Percentiles rank a stretch among this genome's conserved stretches.
Conservation (phyloP, 2,113 vertebrate species). For the Forbesichthys papilliferus region DNA sequence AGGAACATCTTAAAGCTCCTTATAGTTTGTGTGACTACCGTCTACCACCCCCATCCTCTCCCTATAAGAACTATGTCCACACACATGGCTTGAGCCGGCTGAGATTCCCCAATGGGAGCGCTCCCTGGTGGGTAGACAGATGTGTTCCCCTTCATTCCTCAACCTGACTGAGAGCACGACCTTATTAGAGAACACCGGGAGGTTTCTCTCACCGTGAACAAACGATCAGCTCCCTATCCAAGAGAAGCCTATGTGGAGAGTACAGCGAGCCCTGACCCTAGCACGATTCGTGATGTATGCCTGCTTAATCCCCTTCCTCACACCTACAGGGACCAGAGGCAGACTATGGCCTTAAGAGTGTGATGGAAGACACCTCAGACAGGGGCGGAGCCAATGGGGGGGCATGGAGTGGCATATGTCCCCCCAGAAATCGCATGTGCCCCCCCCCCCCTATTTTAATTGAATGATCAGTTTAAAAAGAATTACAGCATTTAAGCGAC, state of each 20-base stretch:
- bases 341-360: no score
- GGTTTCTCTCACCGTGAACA: constrained; percentile 26
- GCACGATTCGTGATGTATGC: background rate
- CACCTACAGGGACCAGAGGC: background rate
- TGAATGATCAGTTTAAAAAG: no score
- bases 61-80: constrained; percentile 39
- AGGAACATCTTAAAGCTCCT: background rate
- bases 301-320: background rate
- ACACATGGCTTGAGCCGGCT: constrained; percentile 52
- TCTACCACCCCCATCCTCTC: constrained; percentile 28
- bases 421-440: no score
- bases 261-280: background rate
- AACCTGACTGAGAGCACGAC: constrained; percentile 19
- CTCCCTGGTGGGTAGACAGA: constrained; percentile 30
- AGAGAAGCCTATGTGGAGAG: background rate
- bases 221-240: constrained; percentile 7
- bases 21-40: background rate
- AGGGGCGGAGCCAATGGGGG: no score
- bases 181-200: constrained; percentile 32
- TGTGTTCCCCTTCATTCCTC: constrained; percentile 48
- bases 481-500: no score
- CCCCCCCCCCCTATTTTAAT: no score
- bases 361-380: no score
- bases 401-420: no score
- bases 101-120: constrained; percentile 48